Conservation (phyloP, 2,888 invertebrate species). For the Lymantria dispar region DNA sequence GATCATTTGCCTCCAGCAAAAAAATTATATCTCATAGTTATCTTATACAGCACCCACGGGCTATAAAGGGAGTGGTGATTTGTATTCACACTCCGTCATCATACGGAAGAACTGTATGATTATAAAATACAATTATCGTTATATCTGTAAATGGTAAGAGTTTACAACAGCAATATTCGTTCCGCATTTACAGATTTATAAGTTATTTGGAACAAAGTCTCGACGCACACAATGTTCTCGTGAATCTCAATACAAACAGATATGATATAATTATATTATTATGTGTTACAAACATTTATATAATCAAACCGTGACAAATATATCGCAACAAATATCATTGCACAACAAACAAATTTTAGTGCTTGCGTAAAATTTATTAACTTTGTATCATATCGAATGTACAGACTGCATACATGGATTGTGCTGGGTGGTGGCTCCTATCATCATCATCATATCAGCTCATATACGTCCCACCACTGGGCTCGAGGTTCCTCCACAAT, state of each 20-base stretch:
- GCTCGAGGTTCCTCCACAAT: too few species aligned
- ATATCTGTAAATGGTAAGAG: too few species aligned
- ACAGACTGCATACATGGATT: too few species aligned
- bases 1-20: too few species aligned
- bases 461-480: too few species aligned
- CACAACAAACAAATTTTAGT: not conserved
- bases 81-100: too few species aligned
- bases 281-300: constrained; percentile 3
- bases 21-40: too few species aligned
- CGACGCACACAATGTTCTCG: not conserved
- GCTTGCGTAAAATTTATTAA: constrained; percentile 4
- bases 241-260: not conserved
- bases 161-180: not conserved
- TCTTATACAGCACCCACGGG: not conserved
- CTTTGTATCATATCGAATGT: constrained; percentile 1
- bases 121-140: too few species aligned
- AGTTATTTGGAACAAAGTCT: not conserved
- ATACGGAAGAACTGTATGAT: too few species aligned
- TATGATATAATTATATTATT: constrained; percentile 2
- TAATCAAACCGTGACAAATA: not conserved
- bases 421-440: too few species aligned
- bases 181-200: not conserved
- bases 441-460: too few species aligned
- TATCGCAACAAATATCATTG: constrained; percentile 2
- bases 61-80: not conserved